Percentiles rank a stretch among this genome's conserved stretches.
Conservation (phyloP, 2,113 vertebrate species). For the Myotis davidii region DNA sequence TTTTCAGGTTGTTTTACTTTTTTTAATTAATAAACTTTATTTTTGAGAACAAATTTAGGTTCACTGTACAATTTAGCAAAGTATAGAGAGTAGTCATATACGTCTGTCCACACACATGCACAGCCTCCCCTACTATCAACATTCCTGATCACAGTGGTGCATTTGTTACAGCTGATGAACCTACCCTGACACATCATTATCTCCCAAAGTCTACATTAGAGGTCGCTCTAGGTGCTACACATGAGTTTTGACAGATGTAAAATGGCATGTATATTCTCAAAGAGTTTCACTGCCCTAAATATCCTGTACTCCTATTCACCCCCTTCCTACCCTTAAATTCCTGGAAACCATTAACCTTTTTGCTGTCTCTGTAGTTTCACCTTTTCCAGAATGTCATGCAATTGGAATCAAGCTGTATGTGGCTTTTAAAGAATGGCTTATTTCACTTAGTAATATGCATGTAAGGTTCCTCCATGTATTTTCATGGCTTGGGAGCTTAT, state of each 20-base stretch:
- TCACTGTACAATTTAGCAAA: not conserved
- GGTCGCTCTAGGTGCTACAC: not conserved
- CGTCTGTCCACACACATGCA: not conserved
- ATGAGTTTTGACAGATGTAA: not conserved
- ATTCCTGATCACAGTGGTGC: not conserved
- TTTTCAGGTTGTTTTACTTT: not conserved
- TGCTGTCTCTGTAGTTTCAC: not conserved
- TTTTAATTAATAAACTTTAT: not conserved
- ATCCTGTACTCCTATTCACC: not conserved
- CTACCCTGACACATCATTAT: not conserved
- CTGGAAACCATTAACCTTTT: not conserved
- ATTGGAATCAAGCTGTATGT: not conserved
- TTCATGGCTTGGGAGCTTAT: not conserved
- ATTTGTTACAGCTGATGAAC: not conserved
- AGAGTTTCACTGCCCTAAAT: not conserved
- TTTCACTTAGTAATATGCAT: not conserved
- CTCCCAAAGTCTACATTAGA: not conserved
- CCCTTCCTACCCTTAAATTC: not conserved
- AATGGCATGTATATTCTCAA: not conserved
- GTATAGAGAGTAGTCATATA: not conserved
- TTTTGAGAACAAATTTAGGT: not conserved
- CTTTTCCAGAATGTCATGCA: not conserved
- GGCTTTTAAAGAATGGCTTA: not conserved
- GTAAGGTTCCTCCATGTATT: not conserved
- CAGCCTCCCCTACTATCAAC: not conserved